These are phyloP conservation scores for Furcifer pardalis DNA, from an alignment of 2,797 vertebrate species.

Conservation along the genomic window DNA sequence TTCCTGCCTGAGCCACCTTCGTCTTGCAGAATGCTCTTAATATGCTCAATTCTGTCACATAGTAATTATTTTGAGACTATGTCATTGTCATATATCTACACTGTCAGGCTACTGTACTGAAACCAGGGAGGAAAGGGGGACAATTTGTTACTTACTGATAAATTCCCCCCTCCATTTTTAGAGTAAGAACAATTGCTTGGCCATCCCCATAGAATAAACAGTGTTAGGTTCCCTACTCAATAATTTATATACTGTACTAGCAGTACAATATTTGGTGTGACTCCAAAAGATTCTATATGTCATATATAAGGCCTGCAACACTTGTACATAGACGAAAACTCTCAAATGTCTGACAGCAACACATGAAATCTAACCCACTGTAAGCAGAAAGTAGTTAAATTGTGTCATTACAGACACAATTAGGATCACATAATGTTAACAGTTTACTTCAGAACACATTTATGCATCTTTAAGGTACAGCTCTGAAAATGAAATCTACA, in stretches of 20 bases:
- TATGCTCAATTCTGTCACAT: no score
- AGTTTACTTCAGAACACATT: not conserved
- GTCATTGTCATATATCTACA: not conserved
- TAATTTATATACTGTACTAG: not conserved
- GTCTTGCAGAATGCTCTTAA: not conserved
- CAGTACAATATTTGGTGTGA: not conserved
- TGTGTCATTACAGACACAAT: not conserved
- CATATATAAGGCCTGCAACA: not conserved
- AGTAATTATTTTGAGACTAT: not conserved
- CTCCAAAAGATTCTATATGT: not conserved
- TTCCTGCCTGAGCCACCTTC: not conserved
- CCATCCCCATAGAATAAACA: not conserved
- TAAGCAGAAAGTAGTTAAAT: not conserved
- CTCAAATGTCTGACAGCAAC: no score
- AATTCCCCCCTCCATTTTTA: not conserved
- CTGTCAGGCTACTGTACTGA: not conserved
- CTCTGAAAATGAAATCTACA: not conserved
- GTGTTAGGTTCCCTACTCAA: not conserved
- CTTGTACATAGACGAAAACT: not conserved
- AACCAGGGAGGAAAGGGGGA: not conserved
- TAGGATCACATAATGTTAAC: not conserved
- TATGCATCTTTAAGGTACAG: conserved; percentile 12
- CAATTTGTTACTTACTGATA: not conserved
- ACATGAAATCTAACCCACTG: not conserved
- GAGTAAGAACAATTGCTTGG: not conserved